Evolutionary conservation across 2,888 invertebrate genomes (phyloP).

Genomic region (Brassicogethes aeneus): DNA sequence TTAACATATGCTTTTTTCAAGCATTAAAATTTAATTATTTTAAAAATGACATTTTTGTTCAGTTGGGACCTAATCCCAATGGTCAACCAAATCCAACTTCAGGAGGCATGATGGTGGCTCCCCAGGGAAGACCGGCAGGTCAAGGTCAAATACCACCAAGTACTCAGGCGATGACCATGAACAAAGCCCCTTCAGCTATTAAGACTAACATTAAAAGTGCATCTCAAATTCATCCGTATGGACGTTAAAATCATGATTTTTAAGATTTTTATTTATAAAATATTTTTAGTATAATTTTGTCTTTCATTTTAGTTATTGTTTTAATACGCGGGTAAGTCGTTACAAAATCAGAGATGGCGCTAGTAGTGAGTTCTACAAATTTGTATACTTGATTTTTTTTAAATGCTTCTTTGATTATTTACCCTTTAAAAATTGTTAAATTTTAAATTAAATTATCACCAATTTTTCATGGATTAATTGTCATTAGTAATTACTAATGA

Average conservation of each 20-base stretch:
- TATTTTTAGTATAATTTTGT: background rate
- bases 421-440: no score
- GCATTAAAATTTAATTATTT: background rate
- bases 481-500: no score
- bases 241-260: conserved; percentile 51
- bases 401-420: no score
- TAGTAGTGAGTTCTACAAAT: no score
- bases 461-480: no score
- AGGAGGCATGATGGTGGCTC: conserved; percentile 44
- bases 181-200: conserved; percentile 81
- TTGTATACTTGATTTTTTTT: no score
- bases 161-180: conserved; percentile 54
- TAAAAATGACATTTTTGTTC: conserved; percentile 12
- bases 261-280: no score
- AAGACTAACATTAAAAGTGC: conserved; percentile 92
- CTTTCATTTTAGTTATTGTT: background rate
- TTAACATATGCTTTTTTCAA: no score
- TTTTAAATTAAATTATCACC: no score
- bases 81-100: conserved; percentile 37
- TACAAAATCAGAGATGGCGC: no score
- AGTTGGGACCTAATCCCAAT: conserved; percentile 36
- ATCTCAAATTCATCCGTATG: conserved; percentile 80
- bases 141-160: conserved; percentile 53
- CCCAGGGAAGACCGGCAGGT: conserved; percentile 46
- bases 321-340: no score